Evolutionary conservation across 2,797 vertebrate genomes (phyloP).

Genomic region (Lutjanus campechanus): DNA sequence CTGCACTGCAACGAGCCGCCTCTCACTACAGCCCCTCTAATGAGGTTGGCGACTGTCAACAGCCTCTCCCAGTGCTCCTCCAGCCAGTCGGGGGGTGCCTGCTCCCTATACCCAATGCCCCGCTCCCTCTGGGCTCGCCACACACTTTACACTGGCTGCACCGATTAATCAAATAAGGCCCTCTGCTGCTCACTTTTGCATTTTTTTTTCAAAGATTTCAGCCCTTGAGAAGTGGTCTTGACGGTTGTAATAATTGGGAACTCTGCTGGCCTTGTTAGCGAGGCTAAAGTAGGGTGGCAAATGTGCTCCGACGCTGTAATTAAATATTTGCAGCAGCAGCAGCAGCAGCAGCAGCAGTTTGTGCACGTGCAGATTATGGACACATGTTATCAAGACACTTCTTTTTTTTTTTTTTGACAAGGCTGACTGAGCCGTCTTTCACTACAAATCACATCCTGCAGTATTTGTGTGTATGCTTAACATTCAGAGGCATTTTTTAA

Average conservation of each 20-base stretch:
- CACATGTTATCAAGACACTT: conserved; percentile 33
- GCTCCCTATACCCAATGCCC: conserved; percentile 54
- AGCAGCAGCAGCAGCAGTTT: conserved; percentile 31
- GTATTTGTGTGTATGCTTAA: not conserved
- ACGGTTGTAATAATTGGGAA: conserved; percentile 73
- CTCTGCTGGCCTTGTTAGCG: conserved; percentile 73
- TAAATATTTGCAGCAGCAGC: conserved; percentile 63
- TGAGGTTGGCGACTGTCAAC: conserved; percentile 88
- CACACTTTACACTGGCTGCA: conserved; percentile 79
- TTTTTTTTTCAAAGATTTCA: conserved; percentile 54
- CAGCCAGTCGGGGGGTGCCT: conserved; percentile 55
- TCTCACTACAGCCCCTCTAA: conserved; percentile 81
- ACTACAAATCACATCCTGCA: conserved; percentile 6
- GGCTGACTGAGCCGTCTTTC: conserved; percentile 18
- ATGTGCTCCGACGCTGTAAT: conserved; percentile 62
- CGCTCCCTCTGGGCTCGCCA: conserved; percentile 75
- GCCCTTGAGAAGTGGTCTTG: conserved; percentile 69
- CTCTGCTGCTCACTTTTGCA: conserved; percentile 71
- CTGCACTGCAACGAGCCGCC: conserved; percentile 77
- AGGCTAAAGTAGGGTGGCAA: conserved; percentile 61
- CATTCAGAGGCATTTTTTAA: not conserved
- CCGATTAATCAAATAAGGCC: conserved; percentile 84
- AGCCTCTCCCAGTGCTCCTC: conserved; percentile 64
- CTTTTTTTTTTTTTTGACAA: conserved; percentile 20
- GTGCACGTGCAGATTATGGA: conserved; percentile 30